These are phyloP conservation scores for Acrossocheilus wenchowensis DNA, from an alignment of 2,797 vertebrate species.

Conservation along the genomic window DNA sequence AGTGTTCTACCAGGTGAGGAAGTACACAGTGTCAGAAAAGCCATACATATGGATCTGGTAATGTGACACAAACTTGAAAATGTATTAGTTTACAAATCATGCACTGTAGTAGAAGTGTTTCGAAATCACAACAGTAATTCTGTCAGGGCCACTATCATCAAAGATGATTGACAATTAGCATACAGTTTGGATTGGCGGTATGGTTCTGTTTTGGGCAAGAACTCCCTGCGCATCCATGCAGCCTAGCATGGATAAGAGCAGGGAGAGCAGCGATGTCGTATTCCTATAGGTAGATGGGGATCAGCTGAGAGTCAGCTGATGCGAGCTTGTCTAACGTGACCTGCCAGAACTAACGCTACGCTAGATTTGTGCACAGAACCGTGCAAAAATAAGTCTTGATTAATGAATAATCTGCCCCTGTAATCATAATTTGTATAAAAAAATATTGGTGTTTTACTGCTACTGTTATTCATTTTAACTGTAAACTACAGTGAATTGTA, in stretches of 20 bases:
- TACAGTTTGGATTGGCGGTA: too few relatives aligned
- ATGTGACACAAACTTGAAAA: not conserved
- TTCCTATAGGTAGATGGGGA: too few relatives aligned
- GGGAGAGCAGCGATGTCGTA: too few relatives aligned
- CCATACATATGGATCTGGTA: not conserved
- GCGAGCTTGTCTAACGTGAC: too few relatives aligned
- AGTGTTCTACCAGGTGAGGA: not conserved
- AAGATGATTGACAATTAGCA: too few relatives aligned
- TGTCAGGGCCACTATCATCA: too few relatives aligned
- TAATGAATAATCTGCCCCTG: not conserved
- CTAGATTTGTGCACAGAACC: not conserved
- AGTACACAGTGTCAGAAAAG: not conserved
- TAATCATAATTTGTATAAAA: not conserved
- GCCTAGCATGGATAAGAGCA: too few relatives aligned
- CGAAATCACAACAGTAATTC: not conserved
- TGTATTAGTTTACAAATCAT: not conserved
- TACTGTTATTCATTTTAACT: not conserved
- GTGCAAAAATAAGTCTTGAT: not conserved
- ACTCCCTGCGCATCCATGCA: too few relatives aligned
- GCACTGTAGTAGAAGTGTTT: not conserved
- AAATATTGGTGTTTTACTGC: not conserved
- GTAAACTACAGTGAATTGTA: not conserved
- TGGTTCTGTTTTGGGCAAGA: too few relatives aligned
- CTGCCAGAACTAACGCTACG: too few relatives aligned
- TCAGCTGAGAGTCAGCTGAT: too few relatives aligned